A percentile compares a stretch with the other conserved stretches of the same genome.
phyloP scores from a whole-genome alignment of 2,113 vertebrate genomes.

The Leptocoma aspasia region DNA sequence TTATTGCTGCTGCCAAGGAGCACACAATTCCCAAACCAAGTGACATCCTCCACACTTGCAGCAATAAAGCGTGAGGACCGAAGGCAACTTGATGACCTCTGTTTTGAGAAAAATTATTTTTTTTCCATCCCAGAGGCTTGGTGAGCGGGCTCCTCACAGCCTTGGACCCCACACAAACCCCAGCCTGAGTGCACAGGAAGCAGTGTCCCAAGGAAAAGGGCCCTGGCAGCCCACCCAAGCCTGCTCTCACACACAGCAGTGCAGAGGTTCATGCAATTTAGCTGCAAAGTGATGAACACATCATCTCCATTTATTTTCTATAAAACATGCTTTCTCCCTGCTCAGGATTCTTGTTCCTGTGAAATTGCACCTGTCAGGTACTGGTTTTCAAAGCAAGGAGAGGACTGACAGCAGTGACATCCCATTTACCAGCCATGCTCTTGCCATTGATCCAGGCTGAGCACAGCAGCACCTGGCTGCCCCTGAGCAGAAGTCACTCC shows the following conservation, averaged over 20 bases:
- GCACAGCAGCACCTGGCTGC: not conserved
- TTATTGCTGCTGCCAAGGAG: not conserved
- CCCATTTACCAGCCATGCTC: not conserved
- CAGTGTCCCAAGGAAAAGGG: not conserved
- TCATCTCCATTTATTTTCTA: not conserved
- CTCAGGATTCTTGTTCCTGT: rapidly evolving
- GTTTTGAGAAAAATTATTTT: not conserved
- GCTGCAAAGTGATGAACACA: not conserved
- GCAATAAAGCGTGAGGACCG: rapidly evolving
- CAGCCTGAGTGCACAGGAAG: rapidly evolving
- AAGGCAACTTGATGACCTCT: not conserved
- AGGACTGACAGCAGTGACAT: not conserved
- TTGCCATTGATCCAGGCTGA: not conserved
- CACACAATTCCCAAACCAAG: not conserved
- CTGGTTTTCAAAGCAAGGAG: not conserved
- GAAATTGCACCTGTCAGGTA: not conserved
- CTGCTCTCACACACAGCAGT: not conserved
- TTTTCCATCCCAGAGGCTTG: not conserved
- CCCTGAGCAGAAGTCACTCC: not conserved
- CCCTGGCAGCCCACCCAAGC: not conserved
- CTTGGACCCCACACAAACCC: not conserved
- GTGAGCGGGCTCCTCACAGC: not conserved
- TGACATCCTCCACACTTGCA: not conserved
- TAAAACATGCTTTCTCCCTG: not conserved
- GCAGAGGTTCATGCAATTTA: not conserved